Percentiles rank a stretch among this genome's conserved stretches.
Conservation (phyloP, 2,888 invertebrate genomes). For the Neelides folsomi region DNA sequence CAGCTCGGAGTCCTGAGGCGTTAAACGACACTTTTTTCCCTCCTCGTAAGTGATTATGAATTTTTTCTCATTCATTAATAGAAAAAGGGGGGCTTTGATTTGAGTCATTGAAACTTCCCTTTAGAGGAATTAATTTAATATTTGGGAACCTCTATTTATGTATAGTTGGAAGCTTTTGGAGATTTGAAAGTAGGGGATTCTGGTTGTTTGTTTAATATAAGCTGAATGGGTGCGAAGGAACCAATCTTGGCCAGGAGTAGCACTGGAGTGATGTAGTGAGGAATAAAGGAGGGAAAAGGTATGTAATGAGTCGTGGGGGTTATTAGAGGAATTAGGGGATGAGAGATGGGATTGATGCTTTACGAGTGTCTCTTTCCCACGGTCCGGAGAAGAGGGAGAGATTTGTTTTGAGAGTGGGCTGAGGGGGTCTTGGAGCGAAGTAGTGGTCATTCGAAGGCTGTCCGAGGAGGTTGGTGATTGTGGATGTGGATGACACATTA, state of each 20-base stretch:
- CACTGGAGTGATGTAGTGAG: slow-evolving; percentile 3
- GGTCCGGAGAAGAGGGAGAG: slow-evolving; percentile 10
- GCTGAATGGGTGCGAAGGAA: slow-evolving; percentile 4
- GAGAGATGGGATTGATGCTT: slow-evolving; percentile 27
- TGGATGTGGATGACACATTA: slow-evolving; percentile 24
- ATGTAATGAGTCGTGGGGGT: slow-evolving; percentile 1
- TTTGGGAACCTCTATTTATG: too few relatives aligned
- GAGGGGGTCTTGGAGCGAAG: slow-evolving; percentile 7
- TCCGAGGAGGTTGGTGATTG: slow-evolving; percentile 14
- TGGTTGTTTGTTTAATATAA: background rate
- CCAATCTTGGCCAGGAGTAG: background rate
- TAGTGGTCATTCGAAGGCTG: slow-evolving; percentile 14
- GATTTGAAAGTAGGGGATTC: background rate
- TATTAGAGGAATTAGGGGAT: slow-evolving; percentile 19
- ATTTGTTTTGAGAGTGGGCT: background rate
- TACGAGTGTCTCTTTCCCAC: slow-evolving; percentile 33
- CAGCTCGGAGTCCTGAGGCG: slow-evolving; percentile 11
- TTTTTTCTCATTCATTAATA: too few relatives aligned
- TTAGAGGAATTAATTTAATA: too few relatives aligned
- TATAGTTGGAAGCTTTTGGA: background rate
- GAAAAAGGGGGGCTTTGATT: too few relatives aligned
- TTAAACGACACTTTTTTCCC: slow-evolving; percentile 11
- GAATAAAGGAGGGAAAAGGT: slow-evolving; percentile 1
- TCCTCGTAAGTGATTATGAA: too few relatives aligned
- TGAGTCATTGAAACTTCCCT: too few relatives aligned